Conservation (phyloP, 2,797 vertebrate species). For the Phyllotis vaccarum region DNA sequence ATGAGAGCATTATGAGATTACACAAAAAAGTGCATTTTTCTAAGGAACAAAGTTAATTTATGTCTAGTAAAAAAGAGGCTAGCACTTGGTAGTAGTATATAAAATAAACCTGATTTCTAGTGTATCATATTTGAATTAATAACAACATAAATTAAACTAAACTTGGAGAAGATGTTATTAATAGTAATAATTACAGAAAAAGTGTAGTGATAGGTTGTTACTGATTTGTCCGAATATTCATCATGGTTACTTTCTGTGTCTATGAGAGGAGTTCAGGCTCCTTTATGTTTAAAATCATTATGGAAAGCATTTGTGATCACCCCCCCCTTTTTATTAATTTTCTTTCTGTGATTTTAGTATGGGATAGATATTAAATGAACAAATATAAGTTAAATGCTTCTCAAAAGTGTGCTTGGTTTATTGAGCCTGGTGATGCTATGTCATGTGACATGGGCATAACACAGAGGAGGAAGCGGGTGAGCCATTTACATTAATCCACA, state of each 20-base stretch:
- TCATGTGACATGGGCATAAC: no score
- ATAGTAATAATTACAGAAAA: not conserved
- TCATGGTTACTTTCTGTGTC: not conserved
- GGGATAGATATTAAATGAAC: not conserved
- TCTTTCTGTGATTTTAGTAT: not conserved
- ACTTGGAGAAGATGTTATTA: not conserved
- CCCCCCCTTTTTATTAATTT: not conserved
- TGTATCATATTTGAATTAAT: conserved; percentile 1
- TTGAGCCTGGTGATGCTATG: not conserved
- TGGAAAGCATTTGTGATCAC: not conserved
- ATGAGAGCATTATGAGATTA: not conserved
- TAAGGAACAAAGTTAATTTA: not conserved
- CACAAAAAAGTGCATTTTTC: not conserved
- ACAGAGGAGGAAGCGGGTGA: not conserved
- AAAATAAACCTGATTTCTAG: not conserved
- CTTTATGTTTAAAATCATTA: not conserved
- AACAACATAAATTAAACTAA: not conserved
- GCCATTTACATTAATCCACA: not conserved
- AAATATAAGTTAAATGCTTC: not conserved
- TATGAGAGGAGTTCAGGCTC: not conserved
- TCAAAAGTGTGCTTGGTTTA: not conserved
- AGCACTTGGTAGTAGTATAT: not conserved
- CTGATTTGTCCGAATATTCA: not conserved
- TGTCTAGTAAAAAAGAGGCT: not conserved
- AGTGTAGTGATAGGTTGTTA: not conserved